Evolutionary conservation across 2,113 vertebrate species (phyloP).

Genomic region (Enhydra lutris): DNA sequence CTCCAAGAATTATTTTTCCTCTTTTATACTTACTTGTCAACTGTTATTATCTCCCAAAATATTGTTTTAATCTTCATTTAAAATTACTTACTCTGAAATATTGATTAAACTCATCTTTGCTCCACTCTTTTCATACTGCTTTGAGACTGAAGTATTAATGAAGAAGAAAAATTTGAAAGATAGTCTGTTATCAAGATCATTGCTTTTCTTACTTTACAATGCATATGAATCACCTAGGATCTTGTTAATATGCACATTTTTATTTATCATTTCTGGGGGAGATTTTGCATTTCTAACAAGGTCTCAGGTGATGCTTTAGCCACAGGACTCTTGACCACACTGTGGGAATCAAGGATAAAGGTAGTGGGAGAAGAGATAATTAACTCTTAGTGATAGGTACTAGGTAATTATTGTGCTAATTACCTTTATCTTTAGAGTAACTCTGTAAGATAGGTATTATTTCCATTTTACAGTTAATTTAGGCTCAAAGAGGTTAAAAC

Average conservation of each 20-base stretch:
- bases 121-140: background rate
- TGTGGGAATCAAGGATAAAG: background rate
- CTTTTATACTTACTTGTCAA: background rate
- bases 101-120: background rate
- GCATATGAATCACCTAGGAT: background rate
- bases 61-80: background rate
- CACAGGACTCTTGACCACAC: background rate
- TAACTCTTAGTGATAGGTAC: background rate
- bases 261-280: background rate
- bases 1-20: background rate
- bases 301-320: background rate
- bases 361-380: background rate
- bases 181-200: background rate
- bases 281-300: background rate
- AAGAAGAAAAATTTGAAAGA: slow-evolving; percentile 25
- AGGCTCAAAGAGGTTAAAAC: slow-evolving; percentile 20
- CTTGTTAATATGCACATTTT: slow-evolving; percentile 30
- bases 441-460: background rate
- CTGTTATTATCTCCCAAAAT: background rate
- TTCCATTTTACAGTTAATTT: slow-evolving; percentile 5
- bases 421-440: background rate
- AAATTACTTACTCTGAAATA: slow-evolving; percentile 21
- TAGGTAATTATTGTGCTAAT: background rate
- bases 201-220: background rate
- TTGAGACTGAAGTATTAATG: background rate